Evolutionary conservation across 37 sponge, comb jelly and placozoan species (phyloP), one percentile per base, ranked within the genome.

Genomic region (Lycopodina hypogea): DNA sequence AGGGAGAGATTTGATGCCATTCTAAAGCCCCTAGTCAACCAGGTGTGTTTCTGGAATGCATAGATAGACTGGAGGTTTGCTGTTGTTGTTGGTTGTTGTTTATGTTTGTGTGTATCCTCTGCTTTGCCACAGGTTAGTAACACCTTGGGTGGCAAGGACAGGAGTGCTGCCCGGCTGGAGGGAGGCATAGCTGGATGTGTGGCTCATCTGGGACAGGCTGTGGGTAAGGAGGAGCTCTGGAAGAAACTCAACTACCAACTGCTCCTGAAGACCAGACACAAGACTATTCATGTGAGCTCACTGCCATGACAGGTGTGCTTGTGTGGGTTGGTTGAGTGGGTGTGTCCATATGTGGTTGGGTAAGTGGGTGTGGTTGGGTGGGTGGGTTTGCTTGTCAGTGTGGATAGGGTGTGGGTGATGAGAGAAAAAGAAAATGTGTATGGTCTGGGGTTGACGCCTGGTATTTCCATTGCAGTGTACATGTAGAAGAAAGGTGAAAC

Each of bases 191-290:
- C 60, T 0, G 90, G 96, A 14, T 96, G 96, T 58, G 45, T 98
- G 36, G 81, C 88, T 39, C 86, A 95, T 78, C 89, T 98, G 23
- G 94, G 94, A 34, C 71, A 81, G 34, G 92, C 90, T 22, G 98
- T 91, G 56, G 86, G 88, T 17, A 82, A 80, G 56, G 92, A 93
- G 15, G 75, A 68, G 21, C 81, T 92, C 17, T 91, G 94, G 92
- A 98, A 98, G 59, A 75, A 74, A 68, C 86, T 90, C 52, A 95
- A 96, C 83, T 52, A 90, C 34, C 92, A 93, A 41, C 57, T 98
- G 17, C 90, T 95, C 22, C 74, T 83, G 62, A 89, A 80, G 32
- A 74, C 94, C 30, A 89, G 87, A 56, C 81, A 91, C 56, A 56
- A n/a, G 11, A 55, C 72, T 3, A 56, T 88, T 3, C 42, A 84